Evolutionary conservation across 2,888 invertebrate species (phyloP).

Genomic region (Syrphus vitripennis): DNA sequence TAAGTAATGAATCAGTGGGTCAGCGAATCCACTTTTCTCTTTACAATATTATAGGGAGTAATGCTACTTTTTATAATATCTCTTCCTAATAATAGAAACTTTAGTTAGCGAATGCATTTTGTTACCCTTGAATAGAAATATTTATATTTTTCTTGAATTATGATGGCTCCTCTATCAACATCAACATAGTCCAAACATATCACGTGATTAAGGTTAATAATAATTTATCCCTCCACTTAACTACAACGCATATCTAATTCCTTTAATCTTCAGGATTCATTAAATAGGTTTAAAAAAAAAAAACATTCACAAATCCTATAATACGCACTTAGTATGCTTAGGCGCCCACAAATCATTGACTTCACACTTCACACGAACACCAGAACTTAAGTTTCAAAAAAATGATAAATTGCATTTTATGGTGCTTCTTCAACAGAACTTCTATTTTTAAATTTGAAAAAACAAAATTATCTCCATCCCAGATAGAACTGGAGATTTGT

Average conservation of each 20-base stretch:
- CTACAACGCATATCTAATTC: not conserved
- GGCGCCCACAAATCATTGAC: slow-evolving; percentile 60
- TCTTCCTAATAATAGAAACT: no score
- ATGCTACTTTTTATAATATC: no score
- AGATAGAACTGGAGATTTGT: not conserved
- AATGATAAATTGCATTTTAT: slow-evolving; percentile 45
- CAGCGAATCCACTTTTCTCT: no score
- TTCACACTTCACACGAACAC: slow-evolving; percentile 24
- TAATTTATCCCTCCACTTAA: slow-evolving; percentile 3
- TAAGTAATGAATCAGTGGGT: no score
- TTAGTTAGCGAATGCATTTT: no score
- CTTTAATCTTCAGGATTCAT: slow-evolving; percentile 3
- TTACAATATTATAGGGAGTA: no score
- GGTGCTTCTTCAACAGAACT: slow-evolving; percentile 10
- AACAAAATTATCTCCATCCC: slow-evolving; percentile 4
- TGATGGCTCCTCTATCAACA: no score
- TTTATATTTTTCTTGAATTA: no score
- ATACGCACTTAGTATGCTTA: not conserved
- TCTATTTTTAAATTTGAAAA: slow-evolving; percentile 60
- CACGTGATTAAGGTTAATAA: not conserved
- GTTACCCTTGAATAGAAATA: no score
- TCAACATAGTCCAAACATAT: no score
- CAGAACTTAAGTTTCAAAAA: not conserved
- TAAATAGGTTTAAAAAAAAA: not conserved
- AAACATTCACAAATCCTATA: not conserved